phyloP scores from a whole-genome alignment of 1,140 invertebrate species.

The Asbolus verrucosus region DNA sequence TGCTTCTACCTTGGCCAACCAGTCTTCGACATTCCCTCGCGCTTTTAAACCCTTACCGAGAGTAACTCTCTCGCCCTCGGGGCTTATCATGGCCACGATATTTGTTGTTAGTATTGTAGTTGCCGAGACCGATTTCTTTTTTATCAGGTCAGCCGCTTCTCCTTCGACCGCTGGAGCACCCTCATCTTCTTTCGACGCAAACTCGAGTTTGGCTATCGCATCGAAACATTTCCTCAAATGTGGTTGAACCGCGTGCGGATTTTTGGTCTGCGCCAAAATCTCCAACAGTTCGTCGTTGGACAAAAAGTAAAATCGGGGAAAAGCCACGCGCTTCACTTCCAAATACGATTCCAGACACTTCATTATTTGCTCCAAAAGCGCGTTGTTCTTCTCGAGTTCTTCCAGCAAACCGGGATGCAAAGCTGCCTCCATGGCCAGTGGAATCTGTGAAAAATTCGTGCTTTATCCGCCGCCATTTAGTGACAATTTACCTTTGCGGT shows the following conservation, averaged over 20 bases:
- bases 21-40: slow-evolving; percentile 88
- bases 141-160: slow-evolving; percentile 59
- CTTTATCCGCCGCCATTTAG: slow-evolving; percentile 3
- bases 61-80: slow-evolving; percentile 83
- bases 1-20: slow-evolving; percentile 88
- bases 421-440: slow-evolving; percentile 77
- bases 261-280: slow-evolving; percentile 89
- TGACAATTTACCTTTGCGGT: slow-evolving; percentile 71
- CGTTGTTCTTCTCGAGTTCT: slow-evolving; percentile 79
- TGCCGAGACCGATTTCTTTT: slow-evolving; percentile 39
- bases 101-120: slow-evolving; percentile 77
- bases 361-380: slow-evolving; percentile 82
- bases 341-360: slow-evolving; percentile 85
- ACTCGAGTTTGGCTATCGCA: slow-evolving; percentile 83
- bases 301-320: slow-evolving; percentile 92
- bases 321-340: slow-evolving; percentile 90
- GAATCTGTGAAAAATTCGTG: slow-evolving; percentile 68
- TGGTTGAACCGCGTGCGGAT: slow-evolving; percentile 88
- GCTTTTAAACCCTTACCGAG: slow-evolving; percentile 87
- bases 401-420: slow-evolving; percentile 77
- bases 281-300: slow-evolving; percentile 95
- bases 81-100: slow-evolving; percentile 88
- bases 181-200: slow-evolving; percentile 72
- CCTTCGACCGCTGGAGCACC: slow-evolving; percentile 49
- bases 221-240: slow-evolving; percentile 93